These are phyloP conservation scores for Strigamia transsilvanica DNA, from an alignment of 2,888 invertebrate genomes.

Conservation along the genomic window DNA sequence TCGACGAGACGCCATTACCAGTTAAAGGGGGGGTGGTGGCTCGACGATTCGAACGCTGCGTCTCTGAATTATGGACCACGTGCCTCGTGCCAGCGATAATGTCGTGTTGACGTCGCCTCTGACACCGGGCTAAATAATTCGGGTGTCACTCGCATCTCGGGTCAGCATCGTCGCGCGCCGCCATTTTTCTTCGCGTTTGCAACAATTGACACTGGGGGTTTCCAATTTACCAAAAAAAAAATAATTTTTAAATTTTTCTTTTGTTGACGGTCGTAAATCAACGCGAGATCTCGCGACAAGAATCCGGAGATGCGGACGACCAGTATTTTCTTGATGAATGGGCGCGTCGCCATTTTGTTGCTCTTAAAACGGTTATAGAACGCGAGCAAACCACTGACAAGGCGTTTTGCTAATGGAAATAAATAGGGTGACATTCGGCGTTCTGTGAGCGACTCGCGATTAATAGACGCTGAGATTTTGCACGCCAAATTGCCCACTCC, in stretches of 20 bases:
- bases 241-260: too few relatives aligned
- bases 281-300: background rate
- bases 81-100: constrained; percentile 53
- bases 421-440: constrained; percentile 19
- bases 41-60: constrained; percentile 6
- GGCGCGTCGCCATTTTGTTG: constrained; percentile 16
- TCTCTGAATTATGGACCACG: constrained; percentile 53
- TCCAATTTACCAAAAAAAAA: too few relatives aligned
- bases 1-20: constrained; percentile 50
- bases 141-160: constrained; percentile 1
- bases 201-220: too few relatives aligned
- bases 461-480: constrained; percentile 35
- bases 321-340: background rate
- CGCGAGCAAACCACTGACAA: constrained; percentile 4
- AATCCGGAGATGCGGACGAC: background rate
- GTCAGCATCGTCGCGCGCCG: background rate
- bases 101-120: constrained; percentile 55
- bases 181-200: background rate
- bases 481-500: constrained; percentile 42
- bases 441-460: background rate
- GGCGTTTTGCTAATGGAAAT: constrained; percentile 16
- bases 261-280: background rate
- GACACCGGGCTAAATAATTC: constrained; percentile 54
- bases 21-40: background rate
- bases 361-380: background rate